phyloP scores from a whole-genome alignment of 2,888 invertebrate species.

The Odontothrips loti region DNA sequence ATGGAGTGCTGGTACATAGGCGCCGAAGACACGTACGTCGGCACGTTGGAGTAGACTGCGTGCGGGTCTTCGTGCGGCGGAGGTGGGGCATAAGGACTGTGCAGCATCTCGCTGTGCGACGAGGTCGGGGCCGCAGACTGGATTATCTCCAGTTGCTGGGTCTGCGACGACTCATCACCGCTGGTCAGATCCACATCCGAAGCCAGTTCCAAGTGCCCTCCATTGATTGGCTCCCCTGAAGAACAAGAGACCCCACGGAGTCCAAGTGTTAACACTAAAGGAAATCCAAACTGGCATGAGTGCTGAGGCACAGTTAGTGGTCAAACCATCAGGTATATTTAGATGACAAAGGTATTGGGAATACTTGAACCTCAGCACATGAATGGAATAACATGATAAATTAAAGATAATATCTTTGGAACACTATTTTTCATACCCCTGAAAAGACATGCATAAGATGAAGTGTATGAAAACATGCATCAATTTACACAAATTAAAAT shows the following conservation, averaged over 20 bases:
- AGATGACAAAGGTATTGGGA: neutral
- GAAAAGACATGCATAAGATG: too few species aligned
- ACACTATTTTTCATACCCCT: too few species aligned
- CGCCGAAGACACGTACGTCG: neutral
- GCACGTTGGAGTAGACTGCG: neutral
- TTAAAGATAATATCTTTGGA: too few species aligned
- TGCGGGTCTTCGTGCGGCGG: neutral
- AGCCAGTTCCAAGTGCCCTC: neutral
- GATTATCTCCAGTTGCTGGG: neutral
- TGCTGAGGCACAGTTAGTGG: too few species aligned
- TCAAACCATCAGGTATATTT: too few species aligned
- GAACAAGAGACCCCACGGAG: neutral
- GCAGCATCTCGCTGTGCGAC: neutral
- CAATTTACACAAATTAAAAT: too few species aligned
- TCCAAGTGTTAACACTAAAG: too few species aligned
- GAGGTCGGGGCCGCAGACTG: neutral
- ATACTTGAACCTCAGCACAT: neutral
- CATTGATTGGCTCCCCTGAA: conserved; percentile 3
- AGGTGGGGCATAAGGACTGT: neutral
- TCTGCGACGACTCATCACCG: neutral
- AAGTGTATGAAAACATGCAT: too few species aligned
- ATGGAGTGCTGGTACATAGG: neutral
- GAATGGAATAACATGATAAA: neutral
- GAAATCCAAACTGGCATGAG: too few species aligned
- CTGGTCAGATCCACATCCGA: neutral